phyloP scores from a whole-genome alignment of 64 coral and sea anemone species.

The Pachyseris speciosa region DNA sequence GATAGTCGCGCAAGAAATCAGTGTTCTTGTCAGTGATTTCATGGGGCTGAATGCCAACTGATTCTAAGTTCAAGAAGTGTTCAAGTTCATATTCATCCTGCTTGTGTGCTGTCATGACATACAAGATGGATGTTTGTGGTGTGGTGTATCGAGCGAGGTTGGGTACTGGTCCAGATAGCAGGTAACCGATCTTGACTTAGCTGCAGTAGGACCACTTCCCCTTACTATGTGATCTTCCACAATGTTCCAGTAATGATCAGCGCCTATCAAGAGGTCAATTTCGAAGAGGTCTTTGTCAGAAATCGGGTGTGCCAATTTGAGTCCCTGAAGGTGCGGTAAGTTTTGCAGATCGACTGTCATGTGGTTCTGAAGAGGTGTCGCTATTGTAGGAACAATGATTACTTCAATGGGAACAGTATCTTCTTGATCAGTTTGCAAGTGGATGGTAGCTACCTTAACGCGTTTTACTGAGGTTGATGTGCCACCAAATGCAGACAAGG shows the following conservation, averaged over 20 bases:
- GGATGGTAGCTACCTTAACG: not conserved
- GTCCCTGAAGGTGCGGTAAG: too few relatives aligned
- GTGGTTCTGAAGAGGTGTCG: not conserved
- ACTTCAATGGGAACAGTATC: slow-evolving; percentile 27
- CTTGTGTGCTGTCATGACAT: not conserved
- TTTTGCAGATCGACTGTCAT: not conserved
- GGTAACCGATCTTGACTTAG: too few relatives aligned
- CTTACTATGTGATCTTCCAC: too few relatives aligned
- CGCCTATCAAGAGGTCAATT: not conserved
- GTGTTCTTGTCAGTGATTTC: not conserved
- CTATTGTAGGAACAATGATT: too few relatives aligned
- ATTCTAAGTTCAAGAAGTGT: slow-evolving; percentile 42
- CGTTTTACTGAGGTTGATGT: not conserved
- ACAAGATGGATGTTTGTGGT: not conserved
- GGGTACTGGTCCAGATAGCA: too few relatives aligned
- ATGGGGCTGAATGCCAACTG: slow-evolving; percentile 19
- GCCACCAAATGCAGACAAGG: slow-evolving; percentile 14
- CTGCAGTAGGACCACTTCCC: too few relatives aligned
- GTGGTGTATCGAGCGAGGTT: too few relatives aligned
- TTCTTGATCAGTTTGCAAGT: not conserved
- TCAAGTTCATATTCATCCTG: slow-evolving; percentile 30
- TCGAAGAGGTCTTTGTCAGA: not conserved
- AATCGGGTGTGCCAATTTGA: not conserved
- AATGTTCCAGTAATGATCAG: too few relatives aligned
- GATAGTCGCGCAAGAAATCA: not conserved